phyloP scores from a whole-genome alignment of 2,113 vertebrate genomes.

The Megalops atlanticus region DNA sequence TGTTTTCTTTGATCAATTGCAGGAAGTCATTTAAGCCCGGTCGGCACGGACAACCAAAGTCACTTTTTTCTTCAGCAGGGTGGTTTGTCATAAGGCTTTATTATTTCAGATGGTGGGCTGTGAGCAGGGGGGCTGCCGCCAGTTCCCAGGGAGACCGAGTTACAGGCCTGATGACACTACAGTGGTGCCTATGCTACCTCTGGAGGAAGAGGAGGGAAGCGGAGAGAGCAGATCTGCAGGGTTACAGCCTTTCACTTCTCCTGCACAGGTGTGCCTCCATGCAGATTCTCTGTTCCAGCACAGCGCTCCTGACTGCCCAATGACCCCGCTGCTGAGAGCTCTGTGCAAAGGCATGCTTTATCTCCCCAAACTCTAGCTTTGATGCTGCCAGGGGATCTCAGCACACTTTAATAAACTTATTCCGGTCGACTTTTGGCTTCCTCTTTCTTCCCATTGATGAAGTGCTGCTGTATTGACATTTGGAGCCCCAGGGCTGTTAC shows the following conservation, averaged over 20 bases:
- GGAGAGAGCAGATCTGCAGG: neutral
- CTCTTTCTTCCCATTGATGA: constrained; percentile 12
- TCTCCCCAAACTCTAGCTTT: neutral
- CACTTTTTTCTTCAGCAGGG: neutral
- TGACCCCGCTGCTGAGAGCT: neutral
- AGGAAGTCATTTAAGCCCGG: constrained; percentile 35
- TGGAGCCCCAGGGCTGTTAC: neutral
- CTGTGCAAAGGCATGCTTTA: neutral
- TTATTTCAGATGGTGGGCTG: constrained; percentile 24
- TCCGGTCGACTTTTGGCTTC: neutral
- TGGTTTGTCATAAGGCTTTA: constrained; percentile 13
- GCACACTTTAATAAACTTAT: constrained; percentile 38
- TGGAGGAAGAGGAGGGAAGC: neutral
- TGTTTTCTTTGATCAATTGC: constrained; percentile 30
- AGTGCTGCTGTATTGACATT: neutral
- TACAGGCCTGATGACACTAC: neutral
- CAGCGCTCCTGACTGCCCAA: neutral
- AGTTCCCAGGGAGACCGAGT: constrained; percentile 32
- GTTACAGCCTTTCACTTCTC: neutral
- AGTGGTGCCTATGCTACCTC: neutral
- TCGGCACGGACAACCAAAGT: constrained; percentile 1
- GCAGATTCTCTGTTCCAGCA: neutral
- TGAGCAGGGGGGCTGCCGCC: neutral
- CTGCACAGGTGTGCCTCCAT: neutral
- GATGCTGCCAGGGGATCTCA: constrained; percentile 30